A percentile compares a stretch with the other conserved stretches of the same genome.
Evolutionary conservation across 2,888 invertebrate species (phyloP).

Genomic region (Crioceris asparagi): DNA sequence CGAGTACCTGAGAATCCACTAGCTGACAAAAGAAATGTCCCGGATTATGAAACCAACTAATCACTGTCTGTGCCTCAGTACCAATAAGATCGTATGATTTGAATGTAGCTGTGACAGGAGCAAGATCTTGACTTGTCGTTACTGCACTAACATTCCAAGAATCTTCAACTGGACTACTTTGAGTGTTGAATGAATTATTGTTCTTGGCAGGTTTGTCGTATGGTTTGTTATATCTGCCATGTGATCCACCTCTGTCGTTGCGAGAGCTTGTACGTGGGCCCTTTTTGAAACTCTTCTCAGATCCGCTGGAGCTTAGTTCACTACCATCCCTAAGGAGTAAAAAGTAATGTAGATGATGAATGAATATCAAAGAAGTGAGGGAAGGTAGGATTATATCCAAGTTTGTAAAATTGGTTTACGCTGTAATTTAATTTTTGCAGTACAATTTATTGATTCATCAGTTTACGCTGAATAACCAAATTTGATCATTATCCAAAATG

Average conservation of each 20-base stretch:
- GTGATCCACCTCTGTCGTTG: slow-evolving; percentile 17
- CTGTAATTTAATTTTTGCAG: too few species aligned
- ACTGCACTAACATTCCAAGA: slow-evolving; percentile 25
- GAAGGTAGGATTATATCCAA: too few species aligned
- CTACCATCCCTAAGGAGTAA: too few species aligned
- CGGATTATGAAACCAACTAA: slow-evolving; percentile 69
- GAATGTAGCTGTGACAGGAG: slow-evolving; percentile 24
- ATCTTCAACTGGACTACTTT: slow-evolving; percentile 14
- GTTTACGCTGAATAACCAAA: too few species aligned
- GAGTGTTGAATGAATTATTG: neutral
- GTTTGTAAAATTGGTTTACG: too few species aligned
- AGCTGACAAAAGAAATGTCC: slow-evolving; percentile 51
- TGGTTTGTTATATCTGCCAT: slow-evolving; percentile 13
- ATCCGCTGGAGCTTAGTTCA: slow-evolving; percentile 31
- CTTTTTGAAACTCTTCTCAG: slow-evolving; percentile 29
- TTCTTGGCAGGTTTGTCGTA: neutral
- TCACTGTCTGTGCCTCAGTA: slow-evolving; percentile 43
- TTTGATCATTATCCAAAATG: too few species aligned
- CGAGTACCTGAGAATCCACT: slow-evolving; percentile 26
- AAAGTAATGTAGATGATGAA: too few species aligned
- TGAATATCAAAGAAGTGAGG: too few species aligned
- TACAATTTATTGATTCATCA: too few species aligned
- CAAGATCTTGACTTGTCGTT: slow-evolving; percentile 22
- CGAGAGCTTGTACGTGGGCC: slow-evolving; percentile 24
- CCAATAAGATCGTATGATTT: slow-evolving; percentile 35